These are phyloP conservation scores for Muntiacus reevesi DNA, from an alignment of 2,113 vertebrate species.

Conservation along the genomic window DNA sequence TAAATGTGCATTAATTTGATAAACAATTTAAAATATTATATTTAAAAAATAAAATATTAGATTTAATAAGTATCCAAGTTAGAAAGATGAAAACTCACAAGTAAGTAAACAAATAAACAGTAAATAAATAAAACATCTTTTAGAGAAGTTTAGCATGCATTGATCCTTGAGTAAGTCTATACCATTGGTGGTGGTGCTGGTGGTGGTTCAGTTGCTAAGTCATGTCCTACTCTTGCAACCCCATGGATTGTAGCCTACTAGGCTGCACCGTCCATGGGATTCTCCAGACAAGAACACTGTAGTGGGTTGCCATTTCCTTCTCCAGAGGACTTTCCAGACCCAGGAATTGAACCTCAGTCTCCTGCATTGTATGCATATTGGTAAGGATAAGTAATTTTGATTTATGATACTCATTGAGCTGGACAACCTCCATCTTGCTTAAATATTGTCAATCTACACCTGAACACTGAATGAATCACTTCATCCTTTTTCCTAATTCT, in stretches of 20 bases:
- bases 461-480: not conserved
- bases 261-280: not conserved
- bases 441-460: not conserved
- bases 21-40: not conserved
- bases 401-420: not conserved
- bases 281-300: not conserved
- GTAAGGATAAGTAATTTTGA: not conserved
- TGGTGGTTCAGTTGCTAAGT: not conserved
- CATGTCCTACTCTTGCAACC: fast-evolving
- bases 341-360: not conserved
- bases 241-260: not conserved
- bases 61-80: not conserved
- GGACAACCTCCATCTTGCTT: not conserved
- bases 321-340: not conserved
- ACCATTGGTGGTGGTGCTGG: not conserved
- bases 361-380: not conserved
- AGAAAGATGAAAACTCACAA: not conserved
- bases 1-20: not conserved
- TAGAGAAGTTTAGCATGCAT: not conserved
- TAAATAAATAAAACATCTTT: not conserved
- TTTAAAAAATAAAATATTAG: not conserved
- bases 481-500: not conserved
- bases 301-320: not conserved
- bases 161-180: not conserved
- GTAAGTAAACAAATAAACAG: not conserved